A percentile compares a stretch with the other conserved stretches of the same genome.
phyloP scores from a whole-genome alignment of 2,113 vertebrate genomes.

The Nipponia nippon region DNA sequence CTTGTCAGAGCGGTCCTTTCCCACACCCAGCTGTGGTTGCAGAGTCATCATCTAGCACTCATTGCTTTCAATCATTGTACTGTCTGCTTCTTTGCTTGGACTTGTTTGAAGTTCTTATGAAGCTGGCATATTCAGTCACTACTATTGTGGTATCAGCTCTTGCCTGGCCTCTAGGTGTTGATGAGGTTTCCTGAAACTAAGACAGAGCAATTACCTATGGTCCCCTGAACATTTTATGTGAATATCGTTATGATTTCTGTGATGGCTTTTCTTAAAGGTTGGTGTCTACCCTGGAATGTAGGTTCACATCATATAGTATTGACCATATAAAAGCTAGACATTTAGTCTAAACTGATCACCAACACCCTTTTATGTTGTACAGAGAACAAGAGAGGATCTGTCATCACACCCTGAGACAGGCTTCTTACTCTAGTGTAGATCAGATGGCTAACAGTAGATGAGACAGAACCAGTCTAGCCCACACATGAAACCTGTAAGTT shows the following conservation, averaged over 20 bases:
- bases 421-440: not conserved
- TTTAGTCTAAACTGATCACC: not conserved
- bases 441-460: not conserved
- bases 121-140: not conserved
- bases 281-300: not conserved
- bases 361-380: not conserved
- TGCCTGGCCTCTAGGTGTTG: not conserved
- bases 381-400: not conserved
- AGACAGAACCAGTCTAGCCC: not conserved
- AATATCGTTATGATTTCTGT: not conserved
- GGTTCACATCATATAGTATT: not conserved
- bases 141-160: not conserved
- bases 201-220: not conserved
- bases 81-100: not conserved
- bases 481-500: not conserved
- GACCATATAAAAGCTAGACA: not conserved
- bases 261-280: not conserved
- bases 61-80: not conserved
- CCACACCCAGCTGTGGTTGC: not conserved
- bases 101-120: not conserved
- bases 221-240: not conserved
- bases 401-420: not conserved
- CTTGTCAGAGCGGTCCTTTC: fast-evolving
- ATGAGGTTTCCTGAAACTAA: not conserved
- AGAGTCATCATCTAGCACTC: not conserved